Evolutionary conservation across 92 coral and sea anemone species (phyloP).

Genomic region (Porites lobata): DNA sequence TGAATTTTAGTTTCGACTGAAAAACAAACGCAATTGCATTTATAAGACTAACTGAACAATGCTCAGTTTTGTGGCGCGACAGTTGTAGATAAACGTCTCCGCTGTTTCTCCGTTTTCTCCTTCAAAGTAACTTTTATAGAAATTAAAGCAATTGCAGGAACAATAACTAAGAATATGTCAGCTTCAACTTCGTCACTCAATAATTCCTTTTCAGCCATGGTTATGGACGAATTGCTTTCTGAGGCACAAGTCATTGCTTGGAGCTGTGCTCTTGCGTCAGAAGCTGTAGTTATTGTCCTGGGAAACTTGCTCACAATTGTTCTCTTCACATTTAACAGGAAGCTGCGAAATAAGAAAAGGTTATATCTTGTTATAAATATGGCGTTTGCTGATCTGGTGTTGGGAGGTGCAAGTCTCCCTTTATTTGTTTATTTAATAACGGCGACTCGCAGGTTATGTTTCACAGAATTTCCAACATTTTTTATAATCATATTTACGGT

Average conservation of each 20-base stretch:
- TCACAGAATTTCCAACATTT: background rate
- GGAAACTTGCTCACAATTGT: background rate
- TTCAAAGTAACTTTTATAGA: background rate
- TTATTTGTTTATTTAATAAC: background rate
- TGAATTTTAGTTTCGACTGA: too few relatives aligned
- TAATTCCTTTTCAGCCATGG: background rate
- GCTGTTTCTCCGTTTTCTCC: too few relatives aligned
- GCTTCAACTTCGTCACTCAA: background rate
- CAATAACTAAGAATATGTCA: background rate
- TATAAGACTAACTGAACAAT: too few relatives aligned
- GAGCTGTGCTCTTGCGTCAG: background rate
- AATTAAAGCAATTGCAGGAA: background rate
- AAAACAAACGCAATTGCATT: too few relatives aligned
- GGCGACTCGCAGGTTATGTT: background rate
- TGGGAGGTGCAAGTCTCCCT: background rate
- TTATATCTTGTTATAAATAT: background rate
- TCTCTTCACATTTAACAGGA: background rate
- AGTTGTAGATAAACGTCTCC: too few relatives aligned
- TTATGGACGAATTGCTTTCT: background rate
- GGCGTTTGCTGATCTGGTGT: background rate
- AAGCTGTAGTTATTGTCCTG: background rate
- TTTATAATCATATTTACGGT: background rate
- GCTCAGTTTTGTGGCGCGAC: too few relatives aligned
- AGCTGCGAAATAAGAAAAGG: background rate
- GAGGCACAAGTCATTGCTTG: background rate